A percentile compares a stretch with the other conserved stretches of the same genome.
phyloP scores from a whole-genome alignment of 2,797 vertebrate species.

The Sorex maritimensis region DNA sequence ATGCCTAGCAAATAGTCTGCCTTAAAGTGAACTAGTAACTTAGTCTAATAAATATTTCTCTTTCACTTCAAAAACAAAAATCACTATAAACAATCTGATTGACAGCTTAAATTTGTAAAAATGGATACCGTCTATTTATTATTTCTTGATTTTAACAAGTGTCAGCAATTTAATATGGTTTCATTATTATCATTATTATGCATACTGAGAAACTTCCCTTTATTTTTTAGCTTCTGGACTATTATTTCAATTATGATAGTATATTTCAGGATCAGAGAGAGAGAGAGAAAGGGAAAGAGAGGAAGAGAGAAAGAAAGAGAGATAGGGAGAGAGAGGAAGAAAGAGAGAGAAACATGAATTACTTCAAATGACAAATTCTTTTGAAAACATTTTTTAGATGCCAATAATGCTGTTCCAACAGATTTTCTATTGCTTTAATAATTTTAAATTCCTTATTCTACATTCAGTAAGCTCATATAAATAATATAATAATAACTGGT shows the following conservation, averaged over 20 bases:
- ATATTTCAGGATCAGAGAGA: not conserved
- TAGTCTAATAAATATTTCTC: conserved; percentile 47
- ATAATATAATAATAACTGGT: conserved; percentile 15
- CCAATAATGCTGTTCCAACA: conserved; percentile 19
- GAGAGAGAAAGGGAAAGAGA: not conserved
- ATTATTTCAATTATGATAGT: conserved; percentile 15
- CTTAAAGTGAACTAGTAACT: conserved; percentile 28
- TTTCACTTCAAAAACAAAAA: conserved; percentile 63
- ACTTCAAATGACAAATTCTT: not conserved
- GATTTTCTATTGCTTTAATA: conserved; percentile 31
- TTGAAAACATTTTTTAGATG: not conserved
- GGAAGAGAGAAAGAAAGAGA: too few species aligned
- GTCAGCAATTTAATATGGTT: not conserved
- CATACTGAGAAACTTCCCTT: not conserved
- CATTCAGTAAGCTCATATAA: conserved; percentile 31
- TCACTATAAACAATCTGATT: not conserved
- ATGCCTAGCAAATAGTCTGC: not conserved
- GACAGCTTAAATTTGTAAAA: conserved; percentile 4
- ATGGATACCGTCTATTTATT: not conserved
- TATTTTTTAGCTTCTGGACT: not conserved
- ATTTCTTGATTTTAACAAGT: conserved; percentile 24
- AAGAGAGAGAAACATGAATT: not conserved
- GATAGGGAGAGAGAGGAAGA: not conserved
- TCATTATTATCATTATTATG: not conserved
- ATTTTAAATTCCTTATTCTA: conserved; percentile 14